These are phyloP conservation scores for Eupithecia pulchellata DNA, from an alignment of 2,888 invertebrate genomes.

Conservation along the genomic window DNA sequence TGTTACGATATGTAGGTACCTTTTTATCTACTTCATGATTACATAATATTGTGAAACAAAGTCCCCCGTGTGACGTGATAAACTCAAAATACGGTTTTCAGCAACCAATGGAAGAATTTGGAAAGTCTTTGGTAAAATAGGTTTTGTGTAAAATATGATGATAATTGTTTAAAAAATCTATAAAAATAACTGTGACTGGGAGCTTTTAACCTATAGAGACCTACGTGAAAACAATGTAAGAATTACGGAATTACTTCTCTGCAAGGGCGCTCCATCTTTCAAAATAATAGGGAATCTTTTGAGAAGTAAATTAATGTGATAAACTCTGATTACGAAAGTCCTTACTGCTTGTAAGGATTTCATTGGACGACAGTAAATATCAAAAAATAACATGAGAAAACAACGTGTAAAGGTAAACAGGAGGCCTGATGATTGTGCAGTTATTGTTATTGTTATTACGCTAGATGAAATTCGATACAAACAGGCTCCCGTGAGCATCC, in stretches of 20 bases:
- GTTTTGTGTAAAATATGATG: no score
- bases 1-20: slow-evolving; percentile 9
- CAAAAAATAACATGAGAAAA: not conserved
- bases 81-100: no score
- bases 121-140: no score
- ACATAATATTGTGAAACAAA: not conserved
- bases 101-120: no score
- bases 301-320: not conserved
- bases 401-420: not conserved
- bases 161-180: no score
- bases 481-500: slow-evolving; percentile 6
- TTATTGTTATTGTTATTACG: slow-evolving; percentile 15
- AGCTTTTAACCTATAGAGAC: no score
- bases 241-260: no score
- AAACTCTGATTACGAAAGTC: not conserved
- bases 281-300: no score
- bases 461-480: slow-evolving; percentile 11
- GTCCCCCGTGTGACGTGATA: not conserved
- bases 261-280: no score
- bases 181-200: no score
- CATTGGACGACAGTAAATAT: not conserved
- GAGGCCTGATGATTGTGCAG: not conserved
- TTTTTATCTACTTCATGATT: not conserved
- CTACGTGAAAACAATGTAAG: no score
- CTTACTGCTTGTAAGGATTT: not conserved